phyloP scores from a whole-genome alignment of 2,888 invertebrate genomes.

The Amaurobius ferox region DNA sequence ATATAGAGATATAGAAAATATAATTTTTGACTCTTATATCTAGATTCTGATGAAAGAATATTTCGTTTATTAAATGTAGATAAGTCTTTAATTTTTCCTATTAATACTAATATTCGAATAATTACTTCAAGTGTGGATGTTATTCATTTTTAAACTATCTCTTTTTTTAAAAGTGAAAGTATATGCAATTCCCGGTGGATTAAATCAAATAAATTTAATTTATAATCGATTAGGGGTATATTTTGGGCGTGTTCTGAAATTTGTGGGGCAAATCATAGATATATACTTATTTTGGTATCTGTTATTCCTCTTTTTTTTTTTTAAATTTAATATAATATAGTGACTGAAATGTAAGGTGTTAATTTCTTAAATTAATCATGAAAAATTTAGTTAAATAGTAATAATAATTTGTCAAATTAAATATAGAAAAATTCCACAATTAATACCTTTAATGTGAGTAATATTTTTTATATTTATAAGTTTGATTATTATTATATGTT shows the following conservation, averaged over 20 bases:
- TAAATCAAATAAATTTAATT: conserved; percentile 80
- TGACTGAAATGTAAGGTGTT: conserved; percentile 85
- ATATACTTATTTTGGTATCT: conserved; percentile 85
- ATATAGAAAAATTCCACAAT: conserved; percentile 83
- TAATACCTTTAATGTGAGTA: too few relatives aligned
- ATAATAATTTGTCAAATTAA: conserved; percentile 84
- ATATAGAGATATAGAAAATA: too few relatives aligned
- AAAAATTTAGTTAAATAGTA: conserved; percentile 82
- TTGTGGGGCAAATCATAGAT: too few relatives aligned
- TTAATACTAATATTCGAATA: too few relatives aligned
- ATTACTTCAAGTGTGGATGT: too few relatives aligned
- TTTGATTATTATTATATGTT: conserved; percentile 79
- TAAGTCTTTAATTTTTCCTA: too few relatives aligned
- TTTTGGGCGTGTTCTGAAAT: conserved; percentile 89
- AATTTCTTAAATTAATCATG: too few relatives aligned
- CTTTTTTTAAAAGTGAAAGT: conserved; percentile 82
- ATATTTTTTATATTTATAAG: conserved; percentile 78
- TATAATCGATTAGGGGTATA: conserved; percentile 83
- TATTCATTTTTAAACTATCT: conserved; percentile 82
- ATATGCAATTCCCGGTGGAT: too few relatives aligned
- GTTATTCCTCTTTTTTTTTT: conserved; percentile 23
- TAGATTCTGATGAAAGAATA: too few relatives aligned
- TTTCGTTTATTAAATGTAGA: too few relatives aligned
- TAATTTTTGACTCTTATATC: too few relatives aligned
- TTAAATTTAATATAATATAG: conserved; percentile 80